Base-by-base conservation (phyloP, 2,113 vertebrate genomes). In the Capra hircus region DNA sequence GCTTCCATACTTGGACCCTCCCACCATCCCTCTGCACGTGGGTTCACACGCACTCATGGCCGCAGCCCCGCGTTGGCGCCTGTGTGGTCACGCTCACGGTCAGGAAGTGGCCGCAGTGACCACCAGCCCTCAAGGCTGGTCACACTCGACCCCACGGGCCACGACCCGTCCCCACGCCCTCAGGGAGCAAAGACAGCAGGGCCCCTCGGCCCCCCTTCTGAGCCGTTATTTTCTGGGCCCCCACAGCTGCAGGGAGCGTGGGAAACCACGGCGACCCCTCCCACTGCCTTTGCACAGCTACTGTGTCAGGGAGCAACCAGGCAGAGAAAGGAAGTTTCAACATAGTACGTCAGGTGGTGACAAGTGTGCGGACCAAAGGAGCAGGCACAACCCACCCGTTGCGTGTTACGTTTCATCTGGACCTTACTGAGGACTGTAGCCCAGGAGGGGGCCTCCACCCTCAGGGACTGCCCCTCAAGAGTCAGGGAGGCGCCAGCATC, bases 161-260 rank as follows among this genome's bases (percentile, higher is more conserved):
- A 0, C n/a, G 23, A 8, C 17, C 13, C 7, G 16, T 45, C 78
- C 40, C 45, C 0, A 30, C 19, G 2, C 52, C 53, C 59, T 74
- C 4, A 0, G 2, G 21, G n/a, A 88, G 52, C 60, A 36, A n/a
- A 17, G 71, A 19, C 25, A 28, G 10, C n/a, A 25, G 43, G 62
- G 8, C n/a, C 40, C 36, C 12, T 3, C 1, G 0, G 17, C 16
- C 5, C n/a, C 7, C 12, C 9, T 0, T 0, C 13, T 30, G n/a
- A 27, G 33, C 40, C 2, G 0, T 21, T 36, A 4, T n/a, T 80
- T 93, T 45, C 89, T 28, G 33, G 77, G 88, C 5, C 12, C 14
- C 48, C 33, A 2, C 6, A 6, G 33, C 28, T 9, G 6, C 33
- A 2, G 6, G 74, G 50, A 3, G 8, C 30, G 27, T 14, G 4